These are phyloP conservation scores for Rhabdornis inornatus DNA, from an alignment of 2,113 vertebrate species.

Conservation along the genomic window DNA sequence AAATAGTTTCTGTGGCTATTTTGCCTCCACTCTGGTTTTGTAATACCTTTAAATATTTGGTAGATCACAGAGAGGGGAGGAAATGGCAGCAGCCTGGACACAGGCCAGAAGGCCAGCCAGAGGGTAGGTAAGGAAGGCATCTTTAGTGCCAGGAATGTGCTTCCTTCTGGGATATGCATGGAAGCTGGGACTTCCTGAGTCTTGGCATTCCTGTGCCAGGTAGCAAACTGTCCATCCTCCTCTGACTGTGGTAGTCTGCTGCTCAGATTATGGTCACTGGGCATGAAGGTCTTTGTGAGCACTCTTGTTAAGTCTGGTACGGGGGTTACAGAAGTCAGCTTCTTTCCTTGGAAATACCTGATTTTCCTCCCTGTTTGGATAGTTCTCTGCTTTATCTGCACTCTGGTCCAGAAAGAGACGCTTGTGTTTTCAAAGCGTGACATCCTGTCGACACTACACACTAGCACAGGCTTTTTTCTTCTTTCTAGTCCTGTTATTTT, in stretches of 20 bases:
- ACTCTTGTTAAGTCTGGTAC: neutral
- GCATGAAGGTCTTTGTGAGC: neutral
- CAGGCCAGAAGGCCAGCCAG: neutral
- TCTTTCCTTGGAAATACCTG: neutral
- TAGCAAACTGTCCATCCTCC: neutral
- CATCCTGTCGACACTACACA: neutral
- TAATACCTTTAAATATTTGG: slow-evolving; percentile 14
- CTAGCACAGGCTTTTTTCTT: neutral
- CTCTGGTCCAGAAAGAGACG: neutral
- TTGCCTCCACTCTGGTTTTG: neutral
- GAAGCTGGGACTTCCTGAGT: neutral
- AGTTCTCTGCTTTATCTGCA: neutral
- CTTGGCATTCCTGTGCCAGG: neutral
- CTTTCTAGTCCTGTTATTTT: neutral
- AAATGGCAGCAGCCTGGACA: neutral
- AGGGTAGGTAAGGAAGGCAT: neutral
- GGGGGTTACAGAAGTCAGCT: neutral
- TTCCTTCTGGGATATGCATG: neutral
- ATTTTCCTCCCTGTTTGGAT: neutral
- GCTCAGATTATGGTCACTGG: neutral
- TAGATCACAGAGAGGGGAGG: neutral
- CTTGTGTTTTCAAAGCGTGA: neutral
- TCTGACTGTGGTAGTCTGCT: accelerated
- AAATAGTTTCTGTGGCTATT: neutral
- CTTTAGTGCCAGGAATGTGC: neutral